These are phyloP conservation scores for Tenodera sinensis DNA, from an alignment of 2,888 invertebrate species.

Conservation along the genomic window DNA sequence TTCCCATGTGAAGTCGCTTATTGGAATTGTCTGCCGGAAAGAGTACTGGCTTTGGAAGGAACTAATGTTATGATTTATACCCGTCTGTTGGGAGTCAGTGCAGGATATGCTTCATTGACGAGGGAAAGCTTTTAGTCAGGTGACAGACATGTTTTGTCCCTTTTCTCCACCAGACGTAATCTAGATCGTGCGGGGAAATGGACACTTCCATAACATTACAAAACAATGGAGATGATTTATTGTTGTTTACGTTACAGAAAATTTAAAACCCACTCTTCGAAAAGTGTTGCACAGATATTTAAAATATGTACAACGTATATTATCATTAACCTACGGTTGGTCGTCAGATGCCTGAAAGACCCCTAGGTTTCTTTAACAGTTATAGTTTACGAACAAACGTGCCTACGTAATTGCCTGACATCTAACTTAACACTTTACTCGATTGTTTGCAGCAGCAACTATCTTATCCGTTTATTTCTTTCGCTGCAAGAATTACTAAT, in stretches of 20 bases:
- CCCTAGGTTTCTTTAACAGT: too few relatives aligned
- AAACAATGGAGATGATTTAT: neutral
- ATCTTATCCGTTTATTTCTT: too few relatives aligned
- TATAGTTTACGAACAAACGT: too few relatives aligned
- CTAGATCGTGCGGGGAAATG: neutral
- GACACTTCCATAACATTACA: neutral
- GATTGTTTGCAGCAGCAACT: too few relatives aligned
- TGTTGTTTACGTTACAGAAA: neutral
- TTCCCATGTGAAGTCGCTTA: neutral
- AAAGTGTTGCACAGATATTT: too few relatives aligned
- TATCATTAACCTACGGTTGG: too few relatives aligned
- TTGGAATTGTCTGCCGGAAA: neutral
- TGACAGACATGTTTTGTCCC: neutral
- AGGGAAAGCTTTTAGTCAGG: neutral
- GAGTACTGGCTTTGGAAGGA: neutral
- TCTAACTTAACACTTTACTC: too few relatives aligned
- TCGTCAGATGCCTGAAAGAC: fast-evolving
- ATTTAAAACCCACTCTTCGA: too few relatives aligned
- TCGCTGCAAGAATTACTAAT: too few relatives aligned
- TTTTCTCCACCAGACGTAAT: neutral
- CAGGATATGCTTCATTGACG: neutral
- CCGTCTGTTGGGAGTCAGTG: too few relatives aligned
- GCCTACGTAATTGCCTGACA: too few relatives aligned
- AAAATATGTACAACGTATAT: too few relatives aligned
- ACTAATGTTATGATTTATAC: neutral